A percentile compares a stretch with the other conserved stretches of the same genome.
Conservation (phyloP, 2,113 vertebrate genomes). For the Mus pahari region DNA sequence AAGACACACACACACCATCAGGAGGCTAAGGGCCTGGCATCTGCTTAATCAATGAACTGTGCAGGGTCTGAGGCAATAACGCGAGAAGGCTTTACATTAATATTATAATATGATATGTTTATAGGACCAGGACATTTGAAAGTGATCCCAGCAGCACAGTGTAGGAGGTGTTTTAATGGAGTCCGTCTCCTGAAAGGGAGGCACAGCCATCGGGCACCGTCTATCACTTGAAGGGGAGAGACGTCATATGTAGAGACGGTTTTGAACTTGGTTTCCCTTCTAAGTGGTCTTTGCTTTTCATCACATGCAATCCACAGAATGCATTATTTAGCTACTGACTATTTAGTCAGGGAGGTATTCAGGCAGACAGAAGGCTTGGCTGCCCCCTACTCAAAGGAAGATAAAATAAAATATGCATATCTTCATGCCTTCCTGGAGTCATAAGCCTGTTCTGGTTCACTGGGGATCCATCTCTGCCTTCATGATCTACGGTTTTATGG, state of each 20-base stretch:
- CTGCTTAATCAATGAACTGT: slow-evolving; percentile 85
- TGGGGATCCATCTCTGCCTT: slow-evolving; percentile 56
- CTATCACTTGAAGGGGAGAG: neutral
- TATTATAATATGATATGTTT: slow-evolving; percentile 85
- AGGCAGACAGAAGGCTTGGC: slow-evolving; percentile 46
- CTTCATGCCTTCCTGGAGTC: slow-evolving; percentile 64
- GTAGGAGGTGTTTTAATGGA: slow-evolving; percentile 82
- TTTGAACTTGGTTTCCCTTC: slow-evolving; percentile 45
- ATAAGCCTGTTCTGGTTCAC: slow-evolving; percentile 62
- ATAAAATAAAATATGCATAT: slow-evolving; percentile 76
- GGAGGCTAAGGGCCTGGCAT: slow-evolving; percentile 69
- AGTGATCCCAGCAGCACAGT: slow-evolving; percentile 82
- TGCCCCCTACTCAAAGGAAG: slow-evolving; percentile 13
- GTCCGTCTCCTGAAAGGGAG: slow-evolving; percentile 76
- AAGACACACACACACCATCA: neutral
- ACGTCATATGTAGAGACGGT: neutral
- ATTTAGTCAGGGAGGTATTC: slow-evolving; percentile 32
- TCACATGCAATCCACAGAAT: neutral
- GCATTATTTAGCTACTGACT: slow-evolving; percentile 48
- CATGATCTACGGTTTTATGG: slow-evolving; percentile 66
- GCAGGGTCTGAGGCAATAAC: slow-evolving; percentile 86
- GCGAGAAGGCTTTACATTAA: slow-evolving; percentile 81
- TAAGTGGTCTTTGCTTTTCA: slow-evolving; percentile 35
- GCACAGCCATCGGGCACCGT: slow-evolving; percentile 59
- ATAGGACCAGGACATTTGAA: slow-evolving; percentile 83